Conservation (phyloP, 2,797 vertebrate genomes). For the Pantherophis vulpinus region DNA sequence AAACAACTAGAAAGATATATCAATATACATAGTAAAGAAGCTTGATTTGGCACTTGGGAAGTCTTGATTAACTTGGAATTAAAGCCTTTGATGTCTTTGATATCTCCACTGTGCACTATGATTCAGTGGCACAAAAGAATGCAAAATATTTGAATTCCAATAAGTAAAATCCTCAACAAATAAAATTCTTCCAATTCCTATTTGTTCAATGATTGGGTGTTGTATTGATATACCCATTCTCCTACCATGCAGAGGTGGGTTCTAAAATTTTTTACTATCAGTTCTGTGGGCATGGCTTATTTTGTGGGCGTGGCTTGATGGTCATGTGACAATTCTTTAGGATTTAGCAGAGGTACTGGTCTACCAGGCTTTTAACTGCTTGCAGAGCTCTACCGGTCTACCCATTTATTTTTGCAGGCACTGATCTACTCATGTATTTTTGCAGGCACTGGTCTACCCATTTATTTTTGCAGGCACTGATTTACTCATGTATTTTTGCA, state of each 20-base stretch:
- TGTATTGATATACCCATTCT: conserved; percentile 48
- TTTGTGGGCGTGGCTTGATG: too few relatives aligned
- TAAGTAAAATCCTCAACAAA: neutral
- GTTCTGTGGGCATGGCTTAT: too few relatives aligned
- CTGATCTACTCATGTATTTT: too few relatives aligned
- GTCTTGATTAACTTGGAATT: neutral
- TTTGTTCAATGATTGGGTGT: neutral
- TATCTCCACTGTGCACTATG: neutral
- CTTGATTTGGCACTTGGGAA: neutral
- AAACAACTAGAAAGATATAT: neutral
- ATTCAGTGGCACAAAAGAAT: neutral
- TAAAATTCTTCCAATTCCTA: neutral
- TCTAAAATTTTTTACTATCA: too few relatives aligned
- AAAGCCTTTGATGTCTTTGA: neutral
- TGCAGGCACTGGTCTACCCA: too few relatives aligned
- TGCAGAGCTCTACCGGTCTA: too few relatives aligned
- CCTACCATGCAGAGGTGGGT: conserved; percentile 1
- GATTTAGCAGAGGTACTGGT: too few relatives aligned
- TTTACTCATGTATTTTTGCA: too few relatives aligned
- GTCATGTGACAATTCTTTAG: too few relatives aligned
- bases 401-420: too few relatives aligned
- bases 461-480: too few relatives aligned
- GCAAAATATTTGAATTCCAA: neutral
- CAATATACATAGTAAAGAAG: neutral
- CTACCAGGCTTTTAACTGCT: too few relatives aligned